A percentile compares a stretch with the other conserved stretches of the same genome.
phyloP scores from a whole-genome alignment of 1,140 invertebrate genomes.

The Lasioglossum baleicum region DNA sequence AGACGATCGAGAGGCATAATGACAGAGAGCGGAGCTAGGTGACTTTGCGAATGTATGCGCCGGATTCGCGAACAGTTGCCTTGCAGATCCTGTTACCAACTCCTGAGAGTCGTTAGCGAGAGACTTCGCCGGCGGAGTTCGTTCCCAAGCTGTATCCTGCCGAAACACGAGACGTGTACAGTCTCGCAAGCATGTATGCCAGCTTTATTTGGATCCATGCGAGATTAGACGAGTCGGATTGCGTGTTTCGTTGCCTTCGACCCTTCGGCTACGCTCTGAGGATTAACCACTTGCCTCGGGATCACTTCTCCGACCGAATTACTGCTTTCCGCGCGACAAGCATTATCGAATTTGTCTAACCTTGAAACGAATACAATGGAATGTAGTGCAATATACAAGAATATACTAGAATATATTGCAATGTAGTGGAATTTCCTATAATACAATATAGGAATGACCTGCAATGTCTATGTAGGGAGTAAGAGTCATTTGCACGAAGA shows the following conservation, averaged over 20 bases:
- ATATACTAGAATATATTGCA: too few relatives aligned
- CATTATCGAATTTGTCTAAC: not conserved
- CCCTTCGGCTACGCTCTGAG: not conserved
- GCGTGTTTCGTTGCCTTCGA: not conserved
- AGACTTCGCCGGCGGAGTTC: conserved; percentile 10
- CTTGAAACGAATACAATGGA: too few relatives aligned
- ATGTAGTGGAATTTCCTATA: too few relatives aligned
- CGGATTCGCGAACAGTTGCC: conserved; percentile 8
- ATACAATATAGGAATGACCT: too few relatives aligned
- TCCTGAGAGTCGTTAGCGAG: conserved; percentile 40
- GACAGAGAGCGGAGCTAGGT: not conserved
- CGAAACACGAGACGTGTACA: conserved; percentile 29
- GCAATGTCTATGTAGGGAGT: too few relatives aligned
- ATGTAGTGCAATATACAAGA: too few relatives aligned
- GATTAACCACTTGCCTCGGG: not conserved
- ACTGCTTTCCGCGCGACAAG: not conserved
- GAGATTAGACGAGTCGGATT: not conserved
- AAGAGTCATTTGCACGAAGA: too few relatives aligned
- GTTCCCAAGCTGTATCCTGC: conserved; percentile 1
- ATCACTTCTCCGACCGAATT: not conserved
- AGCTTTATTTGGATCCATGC: not conserved
- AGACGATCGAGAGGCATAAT: conserved; percentile 1
- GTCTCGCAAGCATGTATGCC: not conserved
- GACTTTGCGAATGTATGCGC: not conserved
- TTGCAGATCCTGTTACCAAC: conserved; percentile 35